phyloP scores from a whole-genome alignment of 2,888 invertebrate species.

The Carabus problematicus region DNA sequence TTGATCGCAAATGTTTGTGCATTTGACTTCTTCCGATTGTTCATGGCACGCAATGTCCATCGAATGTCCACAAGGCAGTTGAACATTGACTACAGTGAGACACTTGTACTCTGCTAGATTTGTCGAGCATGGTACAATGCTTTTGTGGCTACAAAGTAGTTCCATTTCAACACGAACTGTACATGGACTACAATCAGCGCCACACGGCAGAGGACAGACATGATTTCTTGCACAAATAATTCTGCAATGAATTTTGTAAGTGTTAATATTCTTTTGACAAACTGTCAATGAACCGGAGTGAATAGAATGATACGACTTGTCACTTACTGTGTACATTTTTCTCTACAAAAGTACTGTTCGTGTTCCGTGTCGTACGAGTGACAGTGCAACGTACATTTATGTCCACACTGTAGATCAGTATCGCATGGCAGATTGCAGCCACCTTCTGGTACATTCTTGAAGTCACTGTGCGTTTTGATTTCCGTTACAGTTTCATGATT shows the following conservation, averaged over 20 bases:
- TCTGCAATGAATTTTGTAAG: constrained; percentile 52
- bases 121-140: constrained; percentile 58
- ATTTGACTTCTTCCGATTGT: constrained; percentile 55
- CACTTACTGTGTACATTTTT: constrained; percentile 62
- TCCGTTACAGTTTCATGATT: constrained; percentile 59
- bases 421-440: constrained; percentile 61
- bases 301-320: constrained; percentile 17
- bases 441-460: constrained; percentile 64
- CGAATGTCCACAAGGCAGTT: constrained; percentile 56
- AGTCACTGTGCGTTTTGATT: constrained; percentile 58
- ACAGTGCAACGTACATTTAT: constrained; percentile 67
- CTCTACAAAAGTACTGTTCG: constrained; percentile 58
- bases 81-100: constrained; percentile 43
- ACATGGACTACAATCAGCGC: constrained; percentile 60
- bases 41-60: constrained; percentile 59
- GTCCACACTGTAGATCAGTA: constrained; percentile 64
- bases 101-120: constrained; percentile 59
- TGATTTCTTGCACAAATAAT: constrained; percentile 62
- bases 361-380: constrained; percentile 68
- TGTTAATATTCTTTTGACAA: not conserved
- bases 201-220: constrained; percentile 62
- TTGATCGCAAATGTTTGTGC: constrained; percentile 47
- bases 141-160: constrained; percentile 63
- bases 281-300: not conserved
- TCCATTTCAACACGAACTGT: constrained; percentile 55